Base-by-base conservation (phyloP, 2,797 vertebrate genomes). In the Acanthornis magna region DNA sequence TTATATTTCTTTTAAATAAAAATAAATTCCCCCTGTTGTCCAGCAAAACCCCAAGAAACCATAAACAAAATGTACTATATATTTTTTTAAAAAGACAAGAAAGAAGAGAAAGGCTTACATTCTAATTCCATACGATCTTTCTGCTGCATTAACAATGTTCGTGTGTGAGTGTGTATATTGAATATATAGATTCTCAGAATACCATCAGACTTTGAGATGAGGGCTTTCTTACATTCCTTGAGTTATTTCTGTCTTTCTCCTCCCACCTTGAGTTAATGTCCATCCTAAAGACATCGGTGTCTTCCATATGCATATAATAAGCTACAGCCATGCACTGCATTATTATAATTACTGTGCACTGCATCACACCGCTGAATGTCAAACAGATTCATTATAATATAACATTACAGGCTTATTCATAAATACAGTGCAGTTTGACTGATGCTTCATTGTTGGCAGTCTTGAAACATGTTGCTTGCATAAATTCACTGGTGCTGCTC, bases 161-260 rank as follows among this genome's bases (percentile, higher is more conserved):
- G 1, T 0, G 78, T 63, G 71, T 80, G 55, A 71, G 68, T 76
- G 75, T 74, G 58, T 85, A 70, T 85, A 92, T 78, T 77, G 58
- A 70, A 61, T 68, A 68, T 16, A 42, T 62, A 90, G 81, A 75
- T 26, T 72, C 62, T 86, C 67, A 75, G 88, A 92, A 81, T 83
- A 92, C 96, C 91, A 58, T 96, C 97, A 97, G 96, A 97, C 97
- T 97, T 97, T 97, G 97, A 98, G 96, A 96, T 91, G 34, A 91
- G 95, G 80, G 34, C 88, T 89, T 96, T 19, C 86, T 85, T 88
- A 78, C 11, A 45, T 96, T 88, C n/a, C 57, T 76, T 75, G 74
- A 96, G 68, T 92, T 88, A 55, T 76, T 85, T 55, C 29, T 83
- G 40, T 96, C 84, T 94, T 89, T 93, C 78, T 96, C 74, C 86